phyloP scores from a whole-genome alignment of 2,888 invertebrate species.

The Pristionchus fissidentatus region DNA sequence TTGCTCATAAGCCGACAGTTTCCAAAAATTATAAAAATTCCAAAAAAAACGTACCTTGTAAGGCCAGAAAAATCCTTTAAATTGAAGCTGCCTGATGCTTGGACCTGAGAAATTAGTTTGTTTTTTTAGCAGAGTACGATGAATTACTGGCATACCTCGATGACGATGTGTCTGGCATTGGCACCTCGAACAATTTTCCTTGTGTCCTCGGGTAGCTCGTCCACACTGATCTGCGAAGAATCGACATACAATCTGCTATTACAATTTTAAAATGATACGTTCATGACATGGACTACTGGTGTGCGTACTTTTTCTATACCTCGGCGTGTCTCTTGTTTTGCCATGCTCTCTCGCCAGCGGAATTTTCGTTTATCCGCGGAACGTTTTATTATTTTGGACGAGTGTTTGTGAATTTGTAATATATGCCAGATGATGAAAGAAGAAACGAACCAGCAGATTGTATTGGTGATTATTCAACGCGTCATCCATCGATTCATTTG shows the following conservation, averaged over 20 bases:
- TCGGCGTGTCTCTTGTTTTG: no score
- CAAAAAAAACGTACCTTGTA: neutral
- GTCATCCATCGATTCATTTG: no score
- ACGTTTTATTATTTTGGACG: no score
- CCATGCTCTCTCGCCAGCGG: no score
- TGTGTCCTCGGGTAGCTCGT: neutral
- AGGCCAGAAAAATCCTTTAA: conserved; percentile 12
- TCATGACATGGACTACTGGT: no score
- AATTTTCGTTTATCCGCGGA: no score
- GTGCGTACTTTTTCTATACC: no score
- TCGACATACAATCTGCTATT: no score
- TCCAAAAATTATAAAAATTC: neutral
- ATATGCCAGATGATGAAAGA: neutral
- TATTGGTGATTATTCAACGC: no score
- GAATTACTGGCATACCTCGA: neutral
- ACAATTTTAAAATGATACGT: no score
- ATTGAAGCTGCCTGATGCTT: neutral
- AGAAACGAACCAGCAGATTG: neutral
- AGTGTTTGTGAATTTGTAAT: no score
- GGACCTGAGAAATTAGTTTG: neutral
- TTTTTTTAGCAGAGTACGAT: neutral
- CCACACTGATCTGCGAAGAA: neutral
- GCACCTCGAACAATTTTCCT: neutral
- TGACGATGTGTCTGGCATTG: neutral
- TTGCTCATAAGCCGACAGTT: neutral